A percentile compares a stretch with the other conserved stretches of the same genome.
phyloP scores from a whole-genome alignment of 2,113 vertebrate species.

The Sturnira hondurensis region DNA sequence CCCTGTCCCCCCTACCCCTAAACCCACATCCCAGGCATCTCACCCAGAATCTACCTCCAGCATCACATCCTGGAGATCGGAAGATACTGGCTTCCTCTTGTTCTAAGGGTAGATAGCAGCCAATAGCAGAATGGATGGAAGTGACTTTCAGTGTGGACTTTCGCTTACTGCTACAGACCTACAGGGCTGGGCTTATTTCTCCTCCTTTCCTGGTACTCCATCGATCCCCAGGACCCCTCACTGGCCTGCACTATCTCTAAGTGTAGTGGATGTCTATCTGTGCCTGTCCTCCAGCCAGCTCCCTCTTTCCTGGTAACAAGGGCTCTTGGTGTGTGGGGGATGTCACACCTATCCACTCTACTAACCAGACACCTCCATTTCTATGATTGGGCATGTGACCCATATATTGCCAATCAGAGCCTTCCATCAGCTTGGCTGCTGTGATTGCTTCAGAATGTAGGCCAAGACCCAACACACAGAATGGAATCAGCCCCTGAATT shows the following conservation, averaged over 20 bases:
- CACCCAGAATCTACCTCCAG: constrained; percentile 42
- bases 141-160: neutral
- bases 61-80: neutral
- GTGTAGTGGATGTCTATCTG: neutral
- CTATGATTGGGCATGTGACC: neutral
- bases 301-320: neutral
- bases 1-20: neutral
- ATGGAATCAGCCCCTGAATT: neutral
- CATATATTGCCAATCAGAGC: neutral
- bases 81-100: constrained; percentile 39
- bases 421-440: neutral
- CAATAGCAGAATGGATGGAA: neutral
- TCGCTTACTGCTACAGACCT: neutral
- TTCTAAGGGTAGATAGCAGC: constrained; percentile 16
- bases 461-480: neutral
- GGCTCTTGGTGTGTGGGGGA: neutral
- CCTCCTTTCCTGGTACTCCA: neutral
- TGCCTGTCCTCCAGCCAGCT: neutral
- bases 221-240: neutral
- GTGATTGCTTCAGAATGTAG: neutral
- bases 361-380: neutral
- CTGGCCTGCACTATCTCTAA: neutral
- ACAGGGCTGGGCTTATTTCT: neutral
- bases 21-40: neutral
- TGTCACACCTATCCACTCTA: neutral